phyloP scores from a whole-genome alignment of 2,113 vertebrate species.

The Sminthopsis crassicaudata region DNA sequence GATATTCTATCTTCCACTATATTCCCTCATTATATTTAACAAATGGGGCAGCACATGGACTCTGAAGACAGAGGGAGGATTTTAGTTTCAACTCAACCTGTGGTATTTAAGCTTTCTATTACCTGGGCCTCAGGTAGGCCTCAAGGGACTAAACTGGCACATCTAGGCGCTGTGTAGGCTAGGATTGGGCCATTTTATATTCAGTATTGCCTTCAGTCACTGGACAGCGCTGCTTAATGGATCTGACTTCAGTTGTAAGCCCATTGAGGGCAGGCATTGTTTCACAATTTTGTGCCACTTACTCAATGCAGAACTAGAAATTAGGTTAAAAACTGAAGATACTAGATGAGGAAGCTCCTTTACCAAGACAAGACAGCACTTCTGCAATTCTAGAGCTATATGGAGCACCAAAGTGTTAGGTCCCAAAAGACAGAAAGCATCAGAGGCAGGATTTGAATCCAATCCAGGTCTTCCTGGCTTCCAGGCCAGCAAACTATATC shows the following conservation, averaged over 20 bases:
- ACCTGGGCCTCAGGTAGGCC: neutral
- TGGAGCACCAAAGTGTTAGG: neutral
- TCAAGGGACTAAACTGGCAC: neutral
- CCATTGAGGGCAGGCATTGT: neutral
- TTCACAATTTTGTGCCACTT: neutral
- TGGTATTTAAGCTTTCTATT: neutral
- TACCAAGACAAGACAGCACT: neutral
- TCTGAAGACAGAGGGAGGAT: neutral
- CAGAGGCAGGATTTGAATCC: neutral
- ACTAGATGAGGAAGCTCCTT: neutral
- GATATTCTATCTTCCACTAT: neutral
- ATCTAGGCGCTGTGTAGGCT: neutral
- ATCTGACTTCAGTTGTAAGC: neutral
- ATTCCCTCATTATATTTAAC: neutral
- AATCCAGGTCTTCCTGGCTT: neutral
- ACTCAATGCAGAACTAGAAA: neutral
- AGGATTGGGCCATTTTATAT: neutral
- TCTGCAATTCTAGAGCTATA: neutral
- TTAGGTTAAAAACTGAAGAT: neutral
- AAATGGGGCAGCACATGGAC: neutral
- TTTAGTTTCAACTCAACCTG: neutral
- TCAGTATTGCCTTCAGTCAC: neutral
- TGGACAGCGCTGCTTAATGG: neutral
- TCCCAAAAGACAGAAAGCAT: neutral
- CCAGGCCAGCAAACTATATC: neutral